Base-by-base conservation (phyloP, 2,888 invertebrate genomes). In the Pseudococcus longispinus region DNA sequence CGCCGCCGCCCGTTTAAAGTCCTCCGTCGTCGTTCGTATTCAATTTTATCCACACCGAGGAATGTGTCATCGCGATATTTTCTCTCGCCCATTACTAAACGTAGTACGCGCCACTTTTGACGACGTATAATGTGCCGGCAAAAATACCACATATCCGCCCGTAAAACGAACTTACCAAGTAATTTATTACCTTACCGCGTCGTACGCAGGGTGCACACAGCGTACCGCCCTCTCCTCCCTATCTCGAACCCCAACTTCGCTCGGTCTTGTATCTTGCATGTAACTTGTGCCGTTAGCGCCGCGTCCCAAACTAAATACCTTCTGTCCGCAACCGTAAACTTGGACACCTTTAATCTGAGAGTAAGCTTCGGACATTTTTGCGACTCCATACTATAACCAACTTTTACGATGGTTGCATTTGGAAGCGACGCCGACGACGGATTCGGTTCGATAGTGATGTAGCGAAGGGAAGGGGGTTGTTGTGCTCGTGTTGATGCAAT, bases 21-120 rank as follows among this genome's bases (percentile, higher is more conserved):
- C 77, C 77, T 80, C 42, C 77, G 77, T 80, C n/a, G n/a, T 51
- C 51, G 51, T 51, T 80, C 77, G 77, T 80, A 80, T 80, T 80
- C 77, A 80, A 80, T 80, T 80, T 80, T 80, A 80, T 80, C 77
- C 77, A 80, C 11, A 80, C 77, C 77, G 13, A 80, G 77, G 77
- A 80, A 80, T 80, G 77, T 80, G 77, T 80, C 77, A 80, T 80
- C 77, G 77, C 77, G 77, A 80, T 80, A 80, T 80, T 80, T 80
- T 80, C 77, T 77, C 77, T 80, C 77, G 77, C 77, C 37, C 77
- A 32, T 80, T 80, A 20, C 37, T 80, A 42, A 37, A 37, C 60
- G 20, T 60, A 60, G 70, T 70, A 70, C 70, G 32, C 70, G 51
- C 51, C 74, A 74, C 74, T 74, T 74, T 32, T 74, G 74, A 74